These are phyloP conservation scores for Peromyscus aztecus DNA, from an alignment of 2,797 vertebrate genomes.

Conservation along the genomic window DNA sequence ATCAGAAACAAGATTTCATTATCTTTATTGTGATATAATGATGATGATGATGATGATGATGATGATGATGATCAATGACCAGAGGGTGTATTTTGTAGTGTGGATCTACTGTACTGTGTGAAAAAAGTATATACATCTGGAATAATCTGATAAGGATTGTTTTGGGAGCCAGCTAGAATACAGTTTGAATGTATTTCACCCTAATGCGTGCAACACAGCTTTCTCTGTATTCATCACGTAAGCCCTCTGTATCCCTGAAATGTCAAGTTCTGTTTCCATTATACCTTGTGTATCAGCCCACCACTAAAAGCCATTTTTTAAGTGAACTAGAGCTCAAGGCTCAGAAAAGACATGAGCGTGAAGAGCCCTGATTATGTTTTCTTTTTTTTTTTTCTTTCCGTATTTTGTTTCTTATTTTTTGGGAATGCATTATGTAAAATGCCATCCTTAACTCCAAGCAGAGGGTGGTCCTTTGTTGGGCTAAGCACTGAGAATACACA, in stretches of 20 bases:
- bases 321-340: conserved; percentile 24
- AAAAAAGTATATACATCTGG: neutral
- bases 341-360: conserved; percentile 32
- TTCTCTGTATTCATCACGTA: neutral
- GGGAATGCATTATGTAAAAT: neutral
- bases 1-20: neutral
- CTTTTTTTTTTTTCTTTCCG: neutral
- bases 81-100: neutral
- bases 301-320: neutral
- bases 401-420: conserved; percentile 33
- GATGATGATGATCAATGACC: neutral
- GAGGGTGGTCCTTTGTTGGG: neutral
- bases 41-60: neutral
- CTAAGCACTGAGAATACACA: neutral
- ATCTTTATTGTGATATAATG: neutral
- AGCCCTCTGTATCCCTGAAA: neutral
- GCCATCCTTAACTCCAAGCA: neutral
- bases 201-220: neutral
- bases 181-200: conserved; percentile 27
- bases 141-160: neutral
- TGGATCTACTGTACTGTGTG: neutral
- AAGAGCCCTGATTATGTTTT: conserved; percentile 2
- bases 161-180: neutral
- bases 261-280: conserved; percentile 56
- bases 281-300: conserved; percentile 17